Evolutionary conservation across 2,113 vertebrate species (phyloP), one percentile per base, ranked within the genome.

Genomic region (Narcine bancroftii): DNA sequence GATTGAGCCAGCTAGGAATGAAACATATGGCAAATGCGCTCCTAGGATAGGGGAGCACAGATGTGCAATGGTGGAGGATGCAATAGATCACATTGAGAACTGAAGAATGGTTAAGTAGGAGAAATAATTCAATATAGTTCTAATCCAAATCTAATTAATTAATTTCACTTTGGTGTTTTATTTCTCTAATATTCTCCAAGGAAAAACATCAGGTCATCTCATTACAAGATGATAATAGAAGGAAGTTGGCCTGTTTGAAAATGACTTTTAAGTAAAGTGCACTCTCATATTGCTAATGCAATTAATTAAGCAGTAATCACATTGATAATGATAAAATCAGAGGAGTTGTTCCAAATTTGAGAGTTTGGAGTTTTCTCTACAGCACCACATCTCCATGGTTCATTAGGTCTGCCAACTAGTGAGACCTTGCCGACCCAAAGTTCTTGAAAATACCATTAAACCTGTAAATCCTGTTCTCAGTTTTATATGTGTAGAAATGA

Each of bases 211-310:
- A 33, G n/a, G 11, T 39, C 26, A 66, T 89, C 36, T 42, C 21
- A 66, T 66, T 66, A 89, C 60, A 89, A 36, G 60, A 26, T 89
- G 87, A 53, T 21, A 87, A 87, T 89, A 24, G 24, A 89, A 66
- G 87, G 3, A 0, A 56, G 45, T 45, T 21, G 66, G 60, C 15
- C 4, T n/a, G 3, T 36, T 36, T 17, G 53, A 87, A 87, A 87
- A 87, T 36, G 60, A 63, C 29, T 87, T 56, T n/a, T 47, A 45
- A 72, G 0, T 47, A 47, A 79, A 26, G 76, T 47, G 76, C 39
- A 24, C 6, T n/a, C 3, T 3, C 66, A 21, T 42, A 63, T 66
- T 56, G 87, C 87, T 45, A 3, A 26, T 89, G 36, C 21, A 5
- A 66, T 21, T 26, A 45, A 2, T 36, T 19, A 85, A 36, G 63